Evolutionary conservation across 2,888 invertebrate species (phyloP), one percentile per base, ranked within the genome.

Genomic region (Toxonevra muliebris): DNA sequence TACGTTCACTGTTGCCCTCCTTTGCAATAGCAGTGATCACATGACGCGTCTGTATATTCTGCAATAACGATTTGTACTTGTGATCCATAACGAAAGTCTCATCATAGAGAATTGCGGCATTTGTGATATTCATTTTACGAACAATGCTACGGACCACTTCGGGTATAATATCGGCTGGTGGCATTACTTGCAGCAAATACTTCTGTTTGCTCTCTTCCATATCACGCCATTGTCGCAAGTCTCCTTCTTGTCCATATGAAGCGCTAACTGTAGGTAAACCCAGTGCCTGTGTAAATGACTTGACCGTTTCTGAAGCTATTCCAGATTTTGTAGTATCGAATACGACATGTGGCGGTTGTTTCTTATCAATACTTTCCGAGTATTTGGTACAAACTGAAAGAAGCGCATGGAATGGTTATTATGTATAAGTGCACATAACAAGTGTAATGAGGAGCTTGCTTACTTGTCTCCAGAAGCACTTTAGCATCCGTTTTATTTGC

Each of bases 61-160:
- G 91, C 48, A 97, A 87, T 10, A 97, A 86, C 11, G 95, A 93
- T 84, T 96, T 95, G 85, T 95, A 96, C 84, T 96, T 96, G 86
- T 96, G 95, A 79, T 96, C 95, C 93, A 96, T 94, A 12, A 94
- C 93, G 81, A 95, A 96, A 50, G 91, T 90, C 30, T 92, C 90
- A 79, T 98, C 97, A 82, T 94, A 97, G 57, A 98, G 88, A 60
- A 98, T 93, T 8, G 95, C 97, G 13, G 96, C 95, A 81, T 95
- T 96, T 5, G 94, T 93, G 65, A 97, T 93, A 79, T 96, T 95
- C 85, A 95, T 92, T 72, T 90, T 89, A 0, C 89, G 87, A 4
- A 95, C 93, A 74, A 97, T 90, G 55, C 93, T 92, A 65, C 94
- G 87, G 1, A 97, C 89, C 1, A 93, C 90, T 83, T 94, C 93